Percentiles rank a stretch among this genome's conserved stretches.
These are phyloP conservation scores for Lytechinus pictus DNA, from an alignment of 35 echinoderm and acorn worm species.

Conservation along the genomic window DNA sequence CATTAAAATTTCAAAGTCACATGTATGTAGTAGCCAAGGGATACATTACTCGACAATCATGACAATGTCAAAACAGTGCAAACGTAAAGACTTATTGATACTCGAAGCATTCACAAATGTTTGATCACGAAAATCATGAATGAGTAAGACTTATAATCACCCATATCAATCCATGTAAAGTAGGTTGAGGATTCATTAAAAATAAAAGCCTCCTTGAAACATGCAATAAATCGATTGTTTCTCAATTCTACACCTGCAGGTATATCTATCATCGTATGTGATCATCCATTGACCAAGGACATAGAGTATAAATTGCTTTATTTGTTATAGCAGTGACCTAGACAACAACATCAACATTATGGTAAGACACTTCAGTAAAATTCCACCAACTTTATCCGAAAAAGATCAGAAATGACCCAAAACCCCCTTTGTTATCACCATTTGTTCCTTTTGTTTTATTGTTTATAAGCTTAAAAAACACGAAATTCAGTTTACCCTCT, in stretches of 20 bases:
- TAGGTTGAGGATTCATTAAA: background rate
- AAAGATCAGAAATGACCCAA: too few relatives aligned
- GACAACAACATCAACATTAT: background rate
- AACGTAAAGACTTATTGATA: background rate
- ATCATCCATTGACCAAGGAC: background rate
- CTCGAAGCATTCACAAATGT: background rate
- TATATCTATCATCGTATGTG: constrained; percentile 1
- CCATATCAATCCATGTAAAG: background rate
- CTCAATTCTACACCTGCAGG: background rate
- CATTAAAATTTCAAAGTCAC: too few relatives aligned
- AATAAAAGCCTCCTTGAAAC: background rate
- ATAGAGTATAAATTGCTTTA: background rate
- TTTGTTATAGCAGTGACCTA: background rate
- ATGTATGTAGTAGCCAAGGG: too few relatives aligned
- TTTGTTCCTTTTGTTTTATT: too few relatives aligned
- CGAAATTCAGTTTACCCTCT: too few relatives aligned
- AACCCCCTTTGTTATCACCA: too few relatives aligned
- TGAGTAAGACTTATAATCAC: background rate
- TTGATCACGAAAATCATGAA: background rate
- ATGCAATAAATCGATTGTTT: background rate
- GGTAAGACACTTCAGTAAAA: background rate
- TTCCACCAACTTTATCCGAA: too few relatives aligned
- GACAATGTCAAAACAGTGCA: background rate
- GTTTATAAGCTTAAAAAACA: too few relatives aligned
- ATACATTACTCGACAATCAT: too few relatives aligned